Conservation (phyloP, 1,140 invertebrate species). For the Zaprionus davidi region DNA sequence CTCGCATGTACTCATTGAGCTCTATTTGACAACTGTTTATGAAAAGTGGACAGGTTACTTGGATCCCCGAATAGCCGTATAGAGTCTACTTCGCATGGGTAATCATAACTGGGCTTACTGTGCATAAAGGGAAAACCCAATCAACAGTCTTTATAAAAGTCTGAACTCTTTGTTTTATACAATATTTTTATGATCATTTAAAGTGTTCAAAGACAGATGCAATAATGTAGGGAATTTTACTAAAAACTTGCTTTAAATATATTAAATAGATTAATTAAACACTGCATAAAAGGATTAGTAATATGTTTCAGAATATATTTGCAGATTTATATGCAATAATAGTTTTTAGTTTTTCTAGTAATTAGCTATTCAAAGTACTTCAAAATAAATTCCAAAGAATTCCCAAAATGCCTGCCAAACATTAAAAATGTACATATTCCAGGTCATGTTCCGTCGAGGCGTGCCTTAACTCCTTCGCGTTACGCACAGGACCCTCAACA, state of each 20-base stretch:
- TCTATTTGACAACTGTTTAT: constrained; percentile 18
- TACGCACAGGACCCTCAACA: not conserved
- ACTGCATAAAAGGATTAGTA: too few relatives aligned
- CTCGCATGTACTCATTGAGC: not conserved
- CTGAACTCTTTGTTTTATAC: too few relatives aligned
- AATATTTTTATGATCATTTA: too few relatives aligned
- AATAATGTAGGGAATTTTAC: too few relatives aligned
- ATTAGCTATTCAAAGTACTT: not conserved
- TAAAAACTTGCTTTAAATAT: too few relatives aligned
- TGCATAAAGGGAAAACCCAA: not conserved
- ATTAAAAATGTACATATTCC: not conserved
- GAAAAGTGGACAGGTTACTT: constrained; percentile 34
- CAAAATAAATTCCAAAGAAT: not conserved
- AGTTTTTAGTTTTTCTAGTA: too few relatives aligned
- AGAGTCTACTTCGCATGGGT: not conserved
- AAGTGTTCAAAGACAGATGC: too few relatives aligned
- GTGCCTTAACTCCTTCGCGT: not conserved
- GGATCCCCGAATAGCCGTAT: not conserved
- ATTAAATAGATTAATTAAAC: too few relatives aligned
- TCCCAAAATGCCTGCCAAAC: not conserved
- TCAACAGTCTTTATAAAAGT: not conserved
- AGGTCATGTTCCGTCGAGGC: not conserved
- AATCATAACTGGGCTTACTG: too few relatives aligned
- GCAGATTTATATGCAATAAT: too few relatives aligned
- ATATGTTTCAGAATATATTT: too few relatives aligned